Base-by-base conservation (phyloP, 2,113 vertebrate species). In the Malurus elegans region DNA sequence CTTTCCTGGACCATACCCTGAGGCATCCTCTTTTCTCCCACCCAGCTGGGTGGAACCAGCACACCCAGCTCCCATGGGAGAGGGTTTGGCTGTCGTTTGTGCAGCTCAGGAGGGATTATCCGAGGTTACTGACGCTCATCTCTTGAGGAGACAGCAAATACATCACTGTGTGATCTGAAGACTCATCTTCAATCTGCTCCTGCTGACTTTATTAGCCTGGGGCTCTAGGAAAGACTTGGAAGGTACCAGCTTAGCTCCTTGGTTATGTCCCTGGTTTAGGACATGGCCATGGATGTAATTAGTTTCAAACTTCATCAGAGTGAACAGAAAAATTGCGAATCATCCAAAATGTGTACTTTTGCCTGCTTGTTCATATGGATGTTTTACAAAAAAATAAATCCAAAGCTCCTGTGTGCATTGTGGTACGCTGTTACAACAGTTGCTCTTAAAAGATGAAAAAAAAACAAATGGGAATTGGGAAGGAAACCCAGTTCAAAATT, bases 351-450 rank as follows among this genome's bases (percentile, higher is more conserved):
- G 9, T 13, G 10, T 26, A 1, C 14, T 79, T 50, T 15, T 32
- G 34, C 18, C 26, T 62, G 18, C 3, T 0, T 45, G 21, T 36
- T 72, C 13, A 2, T 53, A 17, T 0, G 14, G 57, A 5, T 4
- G 6, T 14, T 69, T 82, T 36, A 32, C 28, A 31, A n/a, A 79
- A 62, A 18, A 31, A 21, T 7, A 4, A 19, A 21, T 32, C 18
- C 0, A 0, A 74, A 67, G 17, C 8, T 72, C 11, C 2, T 6
- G 21, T 20, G 28, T 25, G 44, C 24, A 5, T 29, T 54, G 56
- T 2, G 2, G 16, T 34, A 19, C 60, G 44, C 19, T 28, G 17
- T 24, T 89, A n/a, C 24, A 40, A 0, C n/a, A 57, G 16, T 13
- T 3, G 1, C n/a, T 69, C 17, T 18, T 36, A 29, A 31, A 31